These are phyloP conservation scores for Anodontia alba DNA, from an alignment of 2,888 invertebrate genomes.

Conservation along the genomic window DNA sequence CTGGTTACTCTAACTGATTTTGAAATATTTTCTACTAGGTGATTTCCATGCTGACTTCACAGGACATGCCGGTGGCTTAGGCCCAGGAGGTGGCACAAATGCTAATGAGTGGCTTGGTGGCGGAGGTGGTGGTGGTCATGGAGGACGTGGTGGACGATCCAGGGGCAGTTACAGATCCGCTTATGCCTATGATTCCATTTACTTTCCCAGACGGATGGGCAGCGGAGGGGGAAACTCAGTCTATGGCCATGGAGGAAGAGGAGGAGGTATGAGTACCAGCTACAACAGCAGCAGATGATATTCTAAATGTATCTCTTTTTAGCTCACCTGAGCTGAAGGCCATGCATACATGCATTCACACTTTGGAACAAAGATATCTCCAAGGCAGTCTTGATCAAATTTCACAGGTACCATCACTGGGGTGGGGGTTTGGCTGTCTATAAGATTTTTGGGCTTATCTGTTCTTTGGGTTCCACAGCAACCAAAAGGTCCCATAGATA, in stretches of 20 bases:
- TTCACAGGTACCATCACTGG: too few relatives aligned
- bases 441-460: too few relatives aligned
- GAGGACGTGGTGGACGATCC: constrained; percentile 74
- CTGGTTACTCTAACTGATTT: too few relatives aligned
- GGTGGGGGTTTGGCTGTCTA: too few relatives aligned
- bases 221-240: constrained; percentile 71
- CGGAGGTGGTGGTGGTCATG: constrained; percentile 75
- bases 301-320: too few relatives aligned
- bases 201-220: constrained; percentile 64
- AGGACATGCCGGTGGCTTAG: constrained; percentile 63
- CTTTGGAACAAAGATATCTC: too few relatives aligned
- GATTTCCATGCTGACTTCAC: constrained; percentile 75
- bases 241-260: constrained; percentile 63
- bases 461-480: too few relatives aligned
- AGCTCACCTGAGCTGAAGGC: too few relatives aligned
- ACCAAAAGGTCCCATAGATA: too few relatives aligned
- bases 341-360: too few relatives aligned
- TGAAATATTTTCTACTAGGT: too few relatives aligned
- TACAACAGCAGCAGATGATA: background rate
- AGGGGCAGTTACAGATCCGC: constrained; percentile 66
- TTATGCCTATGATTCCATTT: constrained; percentile 70
- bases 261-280: constrained; percentile 73
- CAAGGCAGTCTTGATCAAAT: too few relatives aligned
- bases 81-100: constrained; percentile 66
- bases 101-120: constrained; percentile 54